A percentile compares a stretch with the other conserved stretches of the same genome.
These are phyloP conservation scores for Silurus aristotelis DNA, from an alignment of 2,797 vertebrate genomes.

Conservation along the genomic window DNA sequence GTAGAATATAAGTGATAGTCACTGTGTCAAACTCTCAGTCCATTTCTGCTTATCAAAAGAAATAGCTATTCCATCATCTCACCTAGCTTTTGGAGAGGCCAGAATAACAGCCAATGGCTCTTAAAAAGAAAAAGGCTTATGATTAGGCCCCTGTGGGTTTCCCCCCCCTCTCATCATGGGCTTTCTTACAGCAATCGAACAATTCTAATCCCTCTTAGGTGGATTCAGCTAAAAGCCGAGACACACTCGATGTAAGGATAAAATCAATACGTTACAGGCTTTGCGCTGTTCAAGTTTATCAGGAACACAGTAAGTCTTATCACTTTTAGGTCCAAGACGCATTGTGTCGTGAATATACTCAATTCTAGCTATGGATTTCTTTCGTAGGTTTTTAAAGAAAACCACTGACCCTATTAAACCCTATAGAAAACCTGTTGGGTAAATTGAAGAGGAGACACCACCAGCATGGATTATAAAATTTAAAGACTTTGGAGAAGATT, in stretches of 20 bases:
- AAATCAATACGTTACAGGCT: background rate
- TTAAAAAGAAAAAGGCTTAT: constrained; percentile 10
- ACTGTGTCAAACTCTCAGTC: constrained; percentile 31
- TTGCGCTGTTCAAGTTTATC: constrained; percentile 14
- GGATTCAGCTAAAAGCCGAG: constrained; percentile 8
- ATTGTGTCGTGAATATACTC: background rate
- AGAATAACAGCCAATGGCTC: constrained; percentile 5
- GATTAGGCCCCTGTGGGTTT: background rate
- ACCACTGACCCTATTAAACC: too few species aligned
- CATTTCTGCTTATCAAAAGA: constrained; percentile 17
- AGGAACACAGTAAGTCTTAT: background rate
- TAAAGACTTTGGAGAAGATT: too few species aligned
- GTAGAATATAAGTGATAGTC: background rate
- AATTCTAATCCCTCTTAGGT: constrained; percentile 45
- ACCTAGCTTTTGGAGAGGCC: background rate
- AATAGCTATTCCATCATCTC: background rate
- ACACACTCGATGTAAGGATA: constrained; percentile 2
- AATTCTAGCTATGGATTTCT: background rate
- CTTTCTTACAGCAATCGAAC: background rate
- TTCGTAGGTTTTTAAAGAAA: too few species aligned
- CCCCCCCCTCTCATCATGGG: background rate
- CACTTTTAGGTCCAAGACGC: background rate
- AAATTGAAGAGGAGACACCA: too few species aligned
- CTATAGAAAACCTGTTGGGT: too few species aligned
- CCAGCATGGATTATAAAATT: too few species aligned